Percentiles rank a stretch among this genome's conserved stretches.
phyloP scores from a whole-genome alignment of 2,888 invertebrate species.

The Branchellion lobata region DNA sequence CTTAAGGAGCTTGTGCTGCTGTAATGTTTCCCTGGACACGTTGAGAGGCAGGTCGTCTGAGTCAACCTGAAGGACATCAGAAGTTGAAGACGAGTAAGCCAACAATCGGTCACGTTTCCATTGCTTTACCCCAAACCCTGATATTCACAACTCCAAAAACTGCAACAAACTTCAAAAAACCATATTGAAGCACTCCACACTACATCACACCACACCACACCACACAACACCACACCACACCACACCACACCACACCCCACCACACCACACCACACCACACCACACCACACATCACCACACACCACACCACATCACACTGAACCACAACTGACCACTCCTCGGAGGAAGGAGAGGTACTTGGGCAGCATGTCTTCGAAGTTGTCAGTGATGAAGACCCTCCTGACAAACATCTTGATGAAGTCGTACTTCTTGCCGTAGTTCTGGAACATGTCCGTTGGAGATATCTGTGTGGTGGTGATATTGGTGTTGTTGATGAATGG shows the following conservation, averaged over 20 bases:
- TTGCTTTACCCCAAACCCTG: too few species aligned
- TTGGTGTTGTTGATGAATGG: too few species aligned
- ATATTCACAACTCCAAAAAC: too few species aligned
- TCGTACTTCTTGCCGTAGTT: conserved; percentile 90
- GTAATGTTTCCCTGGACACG: conserved; percentile 94
- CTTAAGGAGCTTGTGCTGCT: conserved; percentile 97
- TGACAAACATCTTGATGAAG: conserved; percentile 93
- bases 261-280: too few species aligned
- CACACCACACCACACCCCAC: too few species aligned
- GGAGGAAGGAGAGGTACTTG: conserved; percentile 89
- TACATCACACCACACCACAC: too few species aligned
- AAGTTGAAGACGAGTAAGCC: too few species aligned
- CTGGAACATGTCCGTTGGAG: conserved; percentile 89
- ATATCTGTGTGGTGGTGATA: conserved; percentile 64
- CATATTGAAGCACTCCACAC: too few species aligned
- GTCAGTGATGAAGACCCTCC: conserved; percentile 97
- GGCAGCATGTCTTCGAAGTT: conserved; percentile 99
- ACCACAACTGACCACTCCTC: conserved; percentile 74
- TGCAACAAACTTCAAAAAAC: too few species aligned
- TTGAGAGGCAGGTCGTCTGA: conserved; percentile 97
- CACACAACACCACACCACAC: too few species aligned
- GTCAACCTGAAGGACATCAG: conserved; percentile 69
- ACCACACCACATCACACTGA: too few species aligned
- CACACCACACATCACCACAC: not conserved
- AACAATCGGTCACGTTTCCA: too few species aligned